Base-by-base conservation (phyloP, 1,140 invertebrate species). In the Ceratitis capitata region DNA sequence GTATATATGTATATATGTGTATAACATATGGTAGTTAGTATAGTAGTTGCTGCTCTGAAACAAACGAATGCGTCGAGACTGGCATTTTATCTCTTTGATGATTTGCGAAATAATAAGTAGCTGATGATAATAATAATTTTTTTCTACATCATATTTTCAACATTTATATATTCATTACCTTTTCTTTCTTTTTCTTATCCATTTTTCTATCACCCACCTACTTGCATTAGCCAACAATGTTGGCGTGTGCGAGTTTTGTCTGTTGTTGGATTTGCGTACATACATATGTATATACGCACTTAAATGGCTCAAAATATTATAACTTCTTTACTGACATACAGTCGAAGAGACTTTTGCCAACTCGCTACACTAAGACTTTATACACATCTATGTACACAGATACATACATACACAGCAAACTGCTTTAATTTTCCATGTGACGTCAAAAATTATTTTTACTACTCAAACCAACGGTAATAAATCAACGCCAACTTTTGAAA, bases 371-470 rank as follows among this genome's bases (percentile, higher is more conserved):
- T n/a, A n/a, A n/a, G n/a, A n/a, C n/a, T n/a, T n/a, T n/a, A n/a
- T n/a, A n/a, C n/a, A n/a, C n/a, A n/a, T n/a, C n/a, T n/a, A n/a
- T n/a, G n/a, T n/a, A n/a, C n/a, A n/a, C n/a, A n/a, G n/a, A n/a
- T n/a, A n/a, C n/a, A n/a, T n/a, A n/a, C n/a, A n/a, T n/a, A 78
- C 26, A 45, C 45, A 6, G 35, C n/a, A 45, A 78, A 78, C 39
- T 78, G 9, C 69, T 78, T 78, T 45, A 78, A 78, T 78, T 78
- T 45, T 78, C 39, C n/a, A 45, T 78, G 69, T 78, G 69, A 78
- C 69, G 69, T 78, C 69, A 78, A 45, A 78, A 78, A 78, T 78
- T 45, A 78, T 78, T 78, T n/a, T 78, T 78, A 45, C 69, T 12
- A 47, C 69, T 78, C 69, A 78, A 78, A 45, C 69, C 69, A 45